These are phyloP conservation scores for Echiichthys vipera DNA, from an alignment of 2,797 vertebrate genomes.

Conservation along the genomic window DNA sequence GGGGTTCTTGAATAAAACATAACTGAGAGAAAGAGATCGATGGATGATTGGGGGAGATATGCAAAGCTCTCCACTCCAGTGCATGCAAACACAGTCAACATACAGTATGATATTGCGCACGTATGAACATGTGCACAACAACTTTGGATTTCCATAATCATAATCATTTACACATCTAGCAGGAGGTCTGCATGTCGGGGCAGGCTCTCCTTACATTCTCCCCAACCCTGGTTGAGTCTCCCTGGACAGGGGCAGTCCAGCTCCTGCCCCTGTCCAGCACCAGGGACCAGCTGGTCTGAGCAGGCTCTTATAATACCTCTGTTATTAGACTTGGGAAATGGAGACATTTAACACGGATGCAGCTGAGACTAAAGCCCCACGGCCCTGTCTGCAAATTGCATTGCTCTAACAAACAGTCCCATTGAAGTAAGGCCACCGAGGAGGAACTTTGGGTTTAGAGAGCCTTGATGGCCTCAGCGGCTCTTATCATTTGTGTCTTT, in stretches of 20 bases:
- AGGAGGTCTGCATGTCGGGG: slow-evolving; percentile 33
- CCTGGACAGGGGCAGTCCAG: slow-evolving; percentile 49
- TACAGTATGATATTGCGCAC: background rate
- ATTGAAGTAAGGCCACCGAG: slow-evolving; percentile 66
- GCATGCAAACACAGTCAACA: background rate
- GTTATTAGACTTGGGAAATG: slow-evolving; percentile 75
- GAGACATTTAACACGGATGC: slow-evolving; percentile 73
- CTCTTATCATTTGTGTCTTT: slow-evolving; percentile 21
- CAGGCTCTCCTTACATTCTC: slow-evolving; percentile 30
- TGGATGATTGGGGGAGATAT: slow-evolving; percentile 23
- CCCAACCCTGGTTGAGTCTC: slow-evolving; percentile 45
- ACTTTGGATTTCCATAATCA: slow-evolving; percentile 7
- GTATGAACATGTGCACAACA: slow-evolving; percentile 12
- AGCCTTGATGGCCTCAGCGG: slow-evolving; percentile 30
- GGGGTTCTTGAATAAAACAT: slow-evolving; percentile 73
- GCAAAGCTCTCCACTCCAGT: background rate
- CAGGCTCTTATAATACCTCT: slow-evolving; percentile 52
- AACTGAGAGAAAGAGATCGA: slow-evolving; percentile 52
- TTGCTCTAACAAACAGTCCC: slow-evolving; percentile 67
- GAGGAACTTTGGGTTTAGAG: slow-evolving; percentile 35
- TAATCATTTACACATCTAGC: slow-evolving; percentile 56
- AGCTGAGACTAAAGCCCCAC: slow-evolving; percentile 74
- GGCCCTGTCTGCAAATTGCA: slow-evolving; percentile 73
- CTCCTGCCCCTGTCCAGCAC: slow-evolving; percentile 50
- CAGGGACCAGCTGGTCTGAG: slow-evolving; percentile 71